Evolutionary conservation across 2,888 invertebrate genomes (phyloP).

Genomic region (Thelaira solivaga): DNA sequence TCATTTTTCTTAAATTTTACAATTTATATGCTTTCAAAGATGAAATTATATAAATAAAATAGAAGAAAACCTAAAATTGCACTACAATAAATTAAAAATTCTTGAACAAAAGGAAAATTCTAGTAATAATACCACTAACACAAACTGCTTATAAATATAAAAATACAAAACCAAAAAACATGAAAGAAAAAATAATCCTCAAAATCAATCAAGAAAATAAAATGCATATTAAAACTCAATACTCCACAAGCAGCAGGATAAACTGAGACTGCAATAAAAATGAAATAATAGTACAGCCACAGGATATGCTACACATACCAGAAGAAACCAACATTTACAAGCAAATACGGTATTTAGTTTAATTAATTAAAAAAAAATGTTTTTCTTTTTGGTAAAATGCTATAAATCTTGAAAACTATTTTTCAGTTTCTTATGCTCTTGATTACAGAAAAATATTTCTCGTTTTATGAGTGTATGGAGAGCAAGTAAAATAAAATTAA

Average conservation of each 20-base stretch:
- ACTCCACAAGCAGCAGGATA: neutral
- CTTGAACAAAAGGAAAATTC: neutral
- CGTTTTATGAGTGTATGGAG: neutral
- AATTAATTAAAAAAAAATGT: neutral
- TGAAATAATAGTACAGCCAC: neutral
- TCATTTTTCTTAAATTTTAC: too few relatives aligned
- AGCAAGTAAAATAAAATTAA: too few relatives aligned
- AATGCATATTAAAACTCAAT: conserved; percentile 11
- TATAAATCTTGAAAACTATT: neutral
- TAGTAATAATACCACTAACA: neutral
- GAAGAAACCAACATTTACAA: too few relatives aligned
- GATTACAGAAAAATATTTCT: neutral
- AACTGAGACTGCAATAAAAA: neutral
- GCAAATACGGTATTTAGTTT: too few relatives aligned
- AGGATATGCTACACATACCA: conserved; percentile 9
- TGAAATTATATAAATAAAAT: neutral
- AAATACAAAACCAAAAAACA: too few relatives aligned
- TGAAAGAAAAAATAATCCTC: neutral
- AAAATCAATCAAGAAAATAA: conserved; percentile 46
- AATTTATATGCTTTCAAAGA: neutral
- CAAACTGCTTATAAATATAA: too few relatives aligned
- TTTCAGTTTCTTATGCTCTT: neutral
- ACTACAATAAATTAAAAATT: neutral
- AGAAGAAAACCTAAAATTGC: neutral
- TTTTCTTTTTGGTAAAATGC: neutral